These are phyloP conservation scores for Graphium colonna DNA, from an alignment of 2,888 invertebrate species.

Conservation along the genomic window DNA sequence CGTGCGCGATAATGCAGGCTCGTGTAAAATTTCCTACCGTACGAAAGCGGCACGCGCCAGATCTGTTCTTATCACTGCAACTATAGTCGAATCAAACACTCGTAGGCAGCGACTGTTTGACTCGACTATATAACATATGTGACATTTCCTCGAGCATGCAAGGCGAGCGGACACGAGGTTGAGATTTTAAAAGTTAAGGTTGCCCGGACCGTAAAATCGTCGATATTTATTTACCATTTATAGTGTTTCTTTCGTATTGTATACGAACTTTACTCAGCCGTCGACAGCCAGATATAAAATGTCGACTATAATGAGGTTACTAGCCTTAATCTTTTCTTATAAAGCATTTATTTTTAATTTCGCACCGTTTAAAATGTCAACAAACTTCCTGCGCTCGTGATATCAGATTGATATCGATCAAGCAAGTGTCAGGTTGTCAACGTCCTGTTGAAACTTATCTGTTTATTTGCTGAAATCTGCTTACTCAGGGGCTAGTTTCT, in stretches of 20 bases:
- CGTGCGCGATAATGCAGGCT: conserved; percentile 54
- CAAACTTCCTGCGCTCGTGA: not conserved
- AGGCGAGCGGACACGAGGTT: conserved; percentile 23
- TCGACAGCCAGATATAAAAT: conserved; percentile 11
- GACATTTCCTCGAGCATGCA: conserved; percentile 31
- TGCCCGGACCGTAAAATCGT: conserved; percentile 23
- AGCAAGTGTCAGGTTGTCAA: too few relatives aligned
- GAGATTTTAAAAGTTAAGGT: conserved; percentile 32
- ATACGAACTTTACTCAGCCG: not conserved
- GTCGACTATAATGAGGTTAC: conserved; percentile 18
- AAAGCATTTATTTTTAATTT: conserved; percentile 1
- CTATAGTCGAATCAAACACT: not conserved
- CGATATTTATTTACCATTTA: conserved; percentile 18
- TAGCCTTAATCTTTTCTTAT: conserved; percentile 10
- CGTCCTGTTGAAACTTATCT: too few relatives aligned
- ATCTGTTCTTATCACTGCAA: conserved; percentile 30
- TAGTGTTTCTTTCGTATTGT: too few relatives aligned
- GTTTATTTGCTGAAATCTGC: too few relatives aligned
- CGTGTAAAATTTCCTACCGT: conserved; percentile 44
- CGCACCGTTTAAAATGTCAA: conserved; percentile 9
- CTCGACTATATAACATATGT: conserved; percentile 1
- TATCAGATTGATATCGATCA: too few relatives aligned
- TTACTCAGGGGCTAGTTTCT: too few relatives aligned
- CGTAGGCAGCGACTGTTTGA: too few relatives aligned
- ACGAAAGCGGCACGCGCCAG: conserved; percentile 28